A percentile compares a stretch with the other conserved stretches of the same genome.
These are phyloP conservation scores for Myrmecophaga tridactyla DNA, from an alignment of 2,113 vertebrate genomes.

Conservation along the genomic window DNA sequence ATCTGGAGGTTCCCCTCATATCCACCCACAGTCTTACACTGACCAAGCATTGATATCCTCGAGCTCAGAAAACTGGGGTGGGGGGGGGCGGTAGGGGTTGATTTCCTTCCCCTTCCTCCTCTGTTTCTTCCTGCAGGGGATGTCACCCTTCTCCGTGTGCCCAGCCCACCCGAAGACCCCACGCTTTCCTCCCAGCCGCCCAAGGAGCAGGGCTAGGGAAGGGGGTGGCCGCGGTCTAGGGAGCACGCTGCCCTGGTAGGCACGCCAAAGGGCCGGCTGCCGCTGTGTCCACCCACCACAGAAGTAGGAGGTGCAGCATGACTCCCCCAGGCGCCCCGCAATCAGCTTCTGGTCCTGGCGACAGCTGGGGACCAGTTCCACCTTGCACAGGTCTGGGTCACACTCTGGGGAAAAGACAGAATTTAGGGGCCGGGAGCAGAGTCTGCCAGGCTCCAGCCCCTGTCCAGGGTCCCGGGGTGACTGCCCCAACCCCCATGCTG, in stretches of 20 bases:
- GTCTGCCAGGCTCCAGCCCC: background rate
- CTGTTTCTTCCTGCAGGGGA: background rate
- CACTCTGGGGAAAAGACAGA: constrained; percentile 86
- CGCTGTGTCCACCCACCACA: constrained; percentile 85
- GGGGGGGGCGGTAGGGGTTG: accelerated
- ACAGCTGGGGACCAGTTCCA: constrained; percentile 85
- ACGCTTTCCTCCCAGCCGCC: background rate
- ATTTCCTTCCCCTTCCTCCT: background rate
- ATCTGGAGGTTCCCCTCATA: background rate
- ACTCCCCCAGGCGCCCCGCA: constrained; percentile 86
- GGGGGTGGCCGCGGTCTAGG: background rate
- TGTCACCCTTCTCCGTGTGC: background rate
- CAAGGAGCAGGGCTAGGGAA: background rate
- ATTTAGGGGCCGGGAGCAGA: background rate
- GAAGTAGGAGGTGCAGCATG: constrained; percentile 93
- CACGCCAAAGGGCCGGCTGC: background rate
- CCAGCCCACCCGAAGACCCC: background rate
- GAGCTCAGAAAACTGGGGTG: background rate
- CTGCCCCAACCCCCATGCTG: background rate
- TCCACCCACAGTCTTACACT: background rate
- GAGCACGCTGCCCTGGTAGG: background rate
- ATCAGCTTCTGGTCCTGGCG: constrained; percentile 91
- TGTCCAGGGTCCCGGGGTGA: background rate
- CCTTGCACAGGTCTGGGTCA: constrained; percentile 91
- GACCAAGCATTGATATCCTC: background rate